Percentiles rank a stretch among this genome's conserved stretches.
These are phyloP conservation scores for Ramphastos sulfuratus DNA, from an alignment of 2,113 vertebrate species.

Conservation along the genomic window DNA sequence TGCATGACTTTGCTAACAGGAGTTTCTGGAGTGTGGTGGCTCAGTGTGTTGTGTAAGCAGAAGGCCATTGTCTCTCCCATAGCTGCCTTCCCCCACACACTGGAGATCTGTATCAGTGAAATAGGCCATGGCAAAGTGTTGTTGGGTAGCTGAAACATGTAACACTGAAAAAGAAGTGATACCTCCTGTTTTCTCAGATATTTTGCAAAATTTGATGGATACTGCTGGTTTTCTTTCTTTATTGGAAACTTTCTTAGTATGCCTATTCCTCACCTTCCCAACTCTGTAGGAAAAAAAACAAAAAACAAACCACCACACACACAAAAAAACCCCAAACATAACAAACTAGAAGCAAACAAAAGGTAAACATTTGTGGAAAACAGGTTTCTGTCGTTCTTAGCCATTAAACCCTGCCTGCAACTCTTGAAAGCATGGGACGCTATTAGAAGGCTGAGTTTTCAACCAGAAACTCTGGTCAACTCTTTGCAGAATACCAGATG, in stretches of 20 bases:
- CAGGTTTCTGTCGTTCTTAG: neutral
- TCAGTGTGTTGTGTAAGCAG: constrained; percentile 36
- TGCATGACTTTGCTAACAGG: neutral
- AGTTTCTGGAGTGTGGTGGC: neutral
- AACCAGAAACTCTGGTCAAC: neutral
- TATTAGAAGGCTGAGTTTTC: neutral
- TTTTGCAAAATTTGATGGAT: neutral
- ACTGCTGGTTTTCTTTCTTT: neutral
- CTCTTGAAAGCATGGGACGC: neutral
- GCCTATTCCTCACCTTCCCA: neutral
- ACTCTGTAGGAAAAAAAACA: fast-evolving
- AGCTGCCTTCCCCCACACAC: neutral
- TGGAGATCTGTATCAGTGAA: constrained; percentile 18
- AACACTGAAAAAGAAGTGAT: neutral
- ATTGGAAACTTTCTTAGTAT: neutral
- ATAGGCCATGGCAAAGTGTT: neutral
- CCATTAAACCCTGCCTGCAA: neutral
- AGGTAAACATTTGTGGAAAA: neutral
- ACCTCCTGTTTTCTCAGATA: neutral
- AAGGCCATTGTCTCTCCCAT: constrained; percentile 14
- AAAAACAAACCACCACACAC: neutral
- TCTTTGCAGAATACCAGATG: neutral
- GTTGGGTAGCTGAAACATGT: neutral
- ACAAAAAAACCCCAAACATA: fast-evolving
- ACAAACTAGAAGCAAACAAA: neutral